Evolutionary conservation across 2,888 invertebrate species (phyloP).

Genomic region (Cantharis rustica): DNA sequence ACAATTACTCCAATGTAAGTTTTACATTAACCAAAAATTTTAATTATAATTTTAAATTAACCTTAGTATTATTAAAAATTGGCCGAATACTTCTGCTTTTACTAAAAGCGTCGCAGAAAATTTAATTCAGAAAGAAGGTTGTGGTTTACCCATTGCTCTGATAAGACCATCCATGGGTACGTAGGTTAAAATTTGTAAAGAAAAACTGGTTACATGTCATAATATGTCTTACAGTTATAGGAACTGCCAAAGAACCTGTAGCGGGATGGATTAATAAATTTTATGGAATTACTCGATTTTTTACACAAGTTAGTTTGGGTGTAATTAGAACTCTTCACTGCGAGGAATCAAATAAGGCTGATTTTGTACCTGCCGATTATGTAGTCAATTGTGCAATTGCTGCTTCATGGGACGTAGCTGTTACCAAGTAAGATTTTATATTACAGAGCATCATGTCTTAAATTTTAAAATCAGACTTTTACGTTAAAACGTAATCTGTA

Average conservation of each 20-base stretch:
- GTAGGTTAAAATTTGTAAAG: neutral
- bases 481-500: too few species aligned
- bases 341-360: slow-evolving; percentile 71
- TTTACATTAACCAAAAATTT: neutral
- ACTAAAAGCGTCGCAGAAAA: slow-evolving; percentile 75
- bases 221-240: slow-evolving; percentile 53
- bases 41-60: neutral
- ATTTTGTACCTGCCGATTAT: slow-evolving; percentile 78
- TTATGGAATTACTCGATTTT: slow-evolving; percentile 83
- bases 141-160: slow-evolving; percentile 64
- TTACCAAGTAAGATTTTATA: slow-evolving; percentile 26
- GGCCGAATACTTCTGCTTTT: slow-evolving; percentile 76
- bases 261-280: slow-evolving; percentile 90
- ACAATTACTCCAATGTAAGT: slow-evolving; percentile 48
- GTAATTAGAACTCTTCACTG: slow-evolving; percentile 74
- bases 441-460: too few species aligned
- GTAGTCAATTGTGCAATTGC: slow-evolving; percentile 80
- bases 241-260: slow-evolving; percentile 73
- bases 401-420: slow-evolving; percentile 68
- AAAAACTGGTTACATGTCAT: slow-evolving; percentile 40
- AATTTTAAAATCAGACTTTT: neutral
- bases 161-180: slow-evolving; percentile 66
- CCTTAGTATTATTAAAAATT: slow-evolving; percentile 54
- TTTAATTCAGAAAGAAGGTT: slow-evolving; percentile 48
- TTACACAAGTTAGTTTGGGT: slow-evolving; percentile 77